Evolutionary conservation across 2,888 invertebrate species (phyloP), one percentile per base, ranked within the genome.

Genomic region (Agrotis puta): DNA sequence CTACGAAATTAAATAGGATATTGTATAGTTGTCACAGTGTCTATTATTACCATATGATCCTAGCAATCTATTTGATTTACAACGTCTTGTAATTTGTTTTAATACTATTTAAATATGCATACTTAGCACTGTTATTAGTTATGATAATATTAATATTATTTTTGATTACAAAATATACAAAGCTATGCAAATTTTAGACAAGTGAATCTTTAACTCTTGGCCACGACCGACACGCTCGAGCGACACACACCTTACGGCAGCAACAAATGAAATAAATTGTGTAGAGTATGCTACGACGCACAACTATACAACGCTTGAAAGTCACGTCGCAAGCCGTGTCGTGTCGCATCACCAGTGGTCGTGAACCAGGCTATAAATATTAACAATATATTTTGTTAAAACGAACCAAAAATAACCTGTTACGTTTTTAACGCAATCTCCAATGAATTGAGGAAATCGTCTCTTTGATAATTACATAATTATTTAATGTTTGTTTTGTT

Each of bases 401-500:
- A 7, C 27, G 9, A 48, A 64, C 57, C 54, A 63, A 76, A 82
- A 75, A 79, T 74, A 84, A 74, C 69, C 62, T 61, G 81, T 78
- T 81, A 59, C 65, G 71, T 78, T 82, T 73, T 73, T 51, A 73
- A 73, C 83, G 64, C 68, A 73, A 74, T 61, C 20, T 47, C 53
- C 64, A 51, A 67, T 59, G 69, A 82, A 82, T 80, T 77, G 64
- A 87, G 88, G 87, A 88, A 88, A 87, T 81, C 69, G 85, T 57
- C 50, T 64, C 77, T 64, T 45, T 51, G 51, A 78, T 74, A 88
- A 87, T 76, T 78, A 82, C 57, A 81, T 79, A 81, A 84, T 85
- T 86, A 85, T 84, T 82, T 79, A 57, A 76, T 85, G 86, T 88
- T 87, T 89, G 82, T 88, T 89, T 89, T 85, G 87, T 87, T 82